phyloP scores from a whole-genome alignment of 1,140 invertebrate species.

The Euwallacea fornicatus region DNA sequence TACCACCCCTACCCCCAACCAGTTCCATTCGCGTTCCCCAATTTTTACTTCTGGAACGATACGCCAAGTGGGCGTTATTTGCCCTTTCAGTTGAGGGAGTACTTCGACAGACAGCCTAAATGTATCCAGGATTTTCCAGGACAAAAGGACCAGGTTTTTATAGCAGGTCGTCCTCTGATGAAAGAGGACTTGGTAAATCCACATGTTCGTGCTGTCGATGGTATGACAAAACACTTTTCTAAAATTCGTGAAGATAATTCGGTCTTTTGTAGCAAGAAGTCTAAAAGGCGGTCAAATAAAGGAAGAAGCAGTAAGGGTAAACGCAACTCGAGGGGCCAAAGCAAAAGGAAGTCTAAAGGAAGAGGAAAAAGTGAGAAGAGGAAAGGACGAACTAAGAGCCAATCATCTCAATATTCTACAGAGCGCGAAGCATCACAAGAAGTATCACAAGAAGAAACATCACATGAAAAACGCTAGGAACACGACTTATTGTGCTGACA shows the following conservation, averaged over 20 bases:
- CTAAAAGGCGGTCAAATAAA: background rate
- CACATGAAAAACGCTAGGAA: too few species aligned
- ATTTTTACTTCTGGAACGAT: conserved; percentile 26
- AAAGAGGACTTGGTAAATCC: conserved; percentile 5
- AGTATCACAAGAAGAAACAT: too few species aligned
- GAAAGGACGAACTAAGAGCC: too few species aligned
- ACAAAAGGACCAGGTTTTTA: conserved; percentile 13
- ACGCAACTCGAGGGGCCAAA: background rate
- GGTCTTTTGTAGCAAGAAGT: background rate
- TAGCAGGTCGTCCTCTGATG: conserved; percentile 5
- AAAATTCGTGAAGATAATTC: background rate
- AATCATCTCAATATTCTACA: too few species aligned
- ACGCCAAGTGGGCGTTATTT: conserved; percentile 1
- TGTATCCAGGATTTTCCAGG: background rate
- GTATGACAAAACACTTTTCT: background rate
- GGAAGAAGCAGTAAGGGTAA: background rate
- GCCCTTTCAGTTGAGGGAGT: conserved; percentile 19
- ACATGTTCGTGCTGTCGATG: background rate
- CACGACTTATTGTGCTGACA: too few species aligned
- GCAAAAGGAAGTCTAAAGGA: background rate
- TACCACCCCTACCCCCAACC: conserved; percentile 36
- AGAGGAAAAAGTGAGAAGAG: background rate
- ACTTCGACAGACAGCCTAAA: conserved; percentile 28
- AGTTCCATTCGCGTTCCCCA: conserved; percentile 28
- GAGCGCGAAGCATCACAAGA: too few species aligned